A percentile compares a stretch with the other conserved stretches of the same genome.
phyloP scores from a whole-genome alignment of 2,888 invertebrate species.

The Drosophila mercatorum region DNA sequence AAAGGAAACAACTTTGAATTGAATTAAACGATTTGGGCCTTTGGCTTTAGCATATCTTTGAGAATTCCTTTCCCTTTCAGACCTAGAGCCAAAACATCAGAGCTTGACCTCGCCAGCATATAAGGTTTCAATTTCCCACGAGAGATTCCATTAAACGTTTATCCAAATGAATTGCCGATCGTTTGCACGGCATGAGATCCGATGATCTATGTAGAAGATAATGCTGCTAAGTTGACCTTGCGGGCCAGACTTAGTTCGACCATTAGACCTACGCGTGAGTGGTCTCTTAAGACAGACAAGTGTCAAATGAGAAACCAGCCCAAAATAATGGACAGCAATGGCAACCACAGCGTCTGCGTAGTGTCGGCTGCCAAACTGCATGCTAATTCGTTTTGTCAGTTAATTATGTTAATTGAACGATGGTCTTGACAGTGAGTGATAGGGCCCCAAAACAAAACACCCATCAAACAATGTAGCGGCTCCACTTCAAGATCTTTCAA shows the following conservation, averaged over 20 bases:
- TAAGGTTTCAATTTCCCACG: conserved; percentile 44
- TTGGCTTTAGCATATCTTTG: conserved; percentile 1
- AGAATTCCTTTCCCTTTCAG: conserved; percentile 55
- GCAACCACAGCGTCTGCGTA: conserved; percentile 25
- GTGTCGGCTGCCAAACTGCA: conserved; percentile 61
- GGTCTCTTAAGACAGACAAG: conserved; percentile 18
- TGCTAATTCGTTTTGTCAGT: conserved; percentile 70
- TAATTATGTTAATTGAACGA: conserved; percentile 80
- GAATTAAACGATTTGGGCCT: conserved; percentile 31
- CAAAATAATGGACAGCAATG: conserved; percentile 4
- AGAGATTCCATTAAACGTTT: conserved; percentile 28
- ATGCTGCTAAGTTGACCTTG: conserved; percentile 42
- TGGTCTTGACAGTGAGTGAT: conserved; percentile 82
- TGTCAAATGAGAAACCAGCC: conserved; percentile 32
- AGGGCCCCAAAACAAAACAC: conserved; percentile 54
- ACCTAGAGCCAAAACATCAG: conserved; percentile 28
- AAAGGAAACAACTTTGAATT: conserved; percentile 43
- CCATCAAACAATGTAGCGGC: conserved; percentile 53
- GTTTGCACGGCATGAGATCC: conserved; percentile 8
- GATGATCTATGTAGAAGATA: conserved; percentile 29
- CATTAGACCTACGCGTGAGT: conserved; percentile 19
- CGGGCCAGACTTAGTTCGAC: neutral
- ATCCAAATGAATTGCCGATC: conserved; percentile 30
- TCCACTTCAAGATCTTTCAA: conserved; percentile 55
- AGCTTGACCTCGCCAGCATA: conserved; percentile 40